A percentile compares a stretch with the other conserved stretches of the same genome.
These are phyloP conservation scores for Drosophila oshimai DNA, from an alignment of 1,140 invertebrate species.

Conservation along the genomic window DNA sequence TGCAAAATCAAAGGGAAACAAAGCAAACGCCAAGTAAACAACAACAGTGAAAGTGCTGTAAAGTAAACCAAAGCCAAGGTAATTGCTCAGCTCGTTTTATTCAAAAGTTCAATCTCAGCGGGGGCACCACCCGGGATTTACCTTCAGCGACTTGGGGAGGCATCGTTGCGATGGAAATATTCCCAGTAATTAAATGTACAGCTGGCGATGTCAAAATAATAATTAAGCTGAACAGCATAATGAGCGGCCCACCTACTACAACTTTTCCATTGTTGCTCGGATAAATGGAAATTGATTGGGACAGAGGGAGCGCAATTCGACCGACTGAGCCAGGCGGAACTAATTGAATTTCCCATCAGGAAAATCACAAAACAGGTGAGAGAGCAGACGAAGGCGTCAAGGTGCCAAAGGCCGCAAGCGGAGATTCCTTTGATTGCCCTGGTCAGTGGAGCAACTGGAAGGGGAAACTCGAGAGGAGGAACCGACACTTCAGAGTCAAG, in stretches of 20 bases:
- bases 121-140: background rate
- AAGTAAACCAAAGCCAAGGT: slow-evolving; percentile 39
- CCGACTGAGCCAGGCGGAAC: slow-evolving; percentile 19
- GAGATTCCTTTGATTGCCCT: slow-evolving; percentile 26
- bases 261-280: slow-evolving; percentile 9
- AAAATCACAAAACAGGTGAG: slow-evolving; percentile 41
- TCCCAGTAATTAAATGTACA: slow-evolving; percentile 68
- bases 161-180: slow-evolving; percentile 43
- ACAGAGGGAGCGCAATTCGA: background rate
- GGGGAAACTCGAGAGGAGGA: background rate
- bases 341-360: slow-evolving; percentile 41
- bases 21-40: slow-evolving; percentile 60
- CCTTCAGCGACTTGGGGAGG: background rate
- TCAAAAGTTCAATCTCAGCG: slow-evolving; percentile 7
- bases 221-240: slow-evolving; percentile 72
- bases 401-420: slow-evolving; percentile 24
- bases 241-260: slow-evolving; percentile 27
- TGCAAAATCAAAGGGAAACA: slow-evolving; percentile 61
- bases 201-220: slow-evolving; percentile 67
- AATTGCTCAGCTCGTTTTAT: slow-evolving; percentile 28
- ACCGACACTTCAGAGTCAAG: background rate
- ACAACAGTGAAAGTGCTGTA: slow-evolving; percentile 19
- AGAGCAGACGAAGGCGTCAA: slow-evolving; percentile 18
- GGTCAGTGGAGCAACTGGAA: background rate
- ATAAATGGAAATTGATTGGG: slow-evolving; percentile 40